phyloP scores from a whole-genome alignment of 2,888 invertebrate species.

The Heteromyza rotundicornis region DNA sequence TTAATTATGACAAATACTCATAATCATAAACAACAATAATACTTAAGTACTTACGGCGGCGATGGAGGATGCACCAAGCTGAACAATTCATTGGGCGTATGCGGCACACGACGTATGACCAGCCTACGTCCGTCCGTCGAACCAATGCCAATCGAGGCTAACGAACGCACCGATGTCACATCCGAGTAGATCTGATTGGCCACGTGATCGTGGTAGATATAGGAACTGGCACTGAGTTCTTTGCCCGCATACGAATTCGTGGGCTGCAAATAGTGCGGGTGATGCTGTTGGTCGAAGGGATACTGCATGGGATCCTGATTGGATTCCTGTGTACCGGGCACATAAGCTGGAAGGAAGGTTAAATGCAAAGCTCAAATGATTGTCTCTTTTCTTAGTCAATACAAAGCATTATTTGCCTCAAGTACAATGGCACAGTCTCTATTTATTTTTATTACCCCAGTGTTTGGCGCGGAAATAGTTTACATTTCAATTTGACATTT shows the following conservation, averaged over 20 bases:
- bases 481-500: not conserved
- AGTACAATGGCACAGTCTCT: too few relatives aligned
- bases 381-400: too few relatives aligned
- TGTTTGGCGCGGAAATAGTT: not conserved
- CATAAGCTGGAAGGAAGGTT: slow-evolving; percentile 53
- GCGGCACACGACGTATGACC: slow-evolving; percentile 83
- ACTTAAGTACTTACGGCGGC: slow-evolving; percentile 67
- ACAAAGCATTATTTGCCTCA: too few relatives aligned
- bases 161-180: slow-evolving; percentile 77
- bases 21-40: too few relatives aligned
- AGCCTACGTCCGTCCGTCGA: slow-evolving; percentile 87
- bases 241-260: slow-evolving; percentile 62
- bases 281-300: slow-evolving; percentile 24
- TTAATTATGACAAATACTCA: not conserved
- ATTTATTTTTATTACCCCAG: not conserved
- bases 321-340: slow-evolving; percentile 44
- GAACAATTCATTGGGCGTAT: slow-evolving; percentile 83
- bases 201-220: slow-evolving; percentile 70
- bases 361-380: too few relatives aligned
- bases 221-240: slow-evolving; percentile 60
- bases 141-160: slow-evolving; percentile 86
- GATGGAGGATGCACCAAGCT: slow-evolving; percentile 84
- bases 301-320: not conserved
- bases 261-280: slow-evolving; percentile 61
- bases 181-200: slow-evolving; percentile 67